Percentiles rank a stretch among this genome's conserved stretches.
phyloP scores from a whole-genome alignment of 2,888 invertebrate species.

The Polydesmus complanatus region DNA sequence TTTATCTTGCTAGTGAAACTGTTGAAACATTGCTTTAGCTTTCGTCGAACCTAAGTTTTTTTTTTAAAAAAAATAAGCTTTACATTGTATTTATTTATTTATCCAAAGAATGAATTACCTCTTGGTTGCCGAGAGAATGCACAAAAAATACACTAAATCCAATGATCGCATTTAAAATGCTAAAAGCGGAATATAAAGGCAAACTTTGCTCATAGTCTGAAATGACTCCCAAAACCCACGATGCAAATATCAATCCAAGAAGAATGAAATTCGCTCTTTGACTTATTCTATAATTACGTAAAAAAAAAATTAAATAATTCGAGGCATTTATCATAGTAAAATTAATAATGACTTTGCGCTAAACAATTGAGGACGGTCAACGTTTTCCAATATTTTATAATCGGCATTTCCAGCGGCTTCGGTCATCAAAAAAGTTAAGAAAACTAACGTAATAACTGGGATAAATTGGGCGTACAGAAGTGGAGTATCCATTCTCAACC shows the following conservation, averaged over 20 bases:
- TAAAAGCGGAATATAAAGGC: constrained; percentile 25
- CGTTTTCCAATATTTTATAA: constrained; percentile 23
- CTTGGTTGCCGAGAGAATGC: constrained; percentile 24
- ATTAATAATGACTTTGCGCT: constrained; percentile 20
- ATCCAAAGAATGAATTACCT: too few species aligned
- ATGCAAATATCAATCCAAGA: constrained; percentile 24
- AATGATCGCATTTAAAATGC: constrained; percentile 24
- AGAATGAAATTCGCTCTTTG: constrained; percentile 25
- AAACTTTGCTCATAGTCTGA: constrained; percentile 26
- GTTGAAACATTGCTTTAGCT: not conserved
- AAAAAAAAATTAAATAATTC: not conserved
- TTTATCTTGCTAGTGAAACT: not conserved
- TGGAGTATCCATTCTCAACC: constrained; percentile 24
- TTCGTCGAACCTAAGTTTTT: constrained; percentile 3
- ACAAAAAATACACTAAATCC: constrained; percentile 24
- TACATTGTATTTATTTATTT: not conserved
- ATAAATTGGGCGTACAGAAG: constrained; percentile 22
- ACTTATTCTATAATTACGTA: constrained; percentile 21
- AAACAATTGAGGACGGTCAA: constrained; percentile 23
- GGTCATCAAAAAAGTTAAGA: constrained; percentile 24
- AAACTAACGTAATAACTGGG: constrained; percentile 22
- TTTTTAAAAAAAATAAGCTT: not conserved
- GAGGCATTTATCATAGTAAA: not conserved
- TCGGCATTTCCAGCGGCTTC: constrained; percentile 26
- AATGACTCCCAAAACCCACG: constrained; percentile 24